These are phyloP conservation scores for Sitobion miscanthi DNA, from an alignment of 1,140 invertebrate genomes.

Conservation along the genomic window DNA sequence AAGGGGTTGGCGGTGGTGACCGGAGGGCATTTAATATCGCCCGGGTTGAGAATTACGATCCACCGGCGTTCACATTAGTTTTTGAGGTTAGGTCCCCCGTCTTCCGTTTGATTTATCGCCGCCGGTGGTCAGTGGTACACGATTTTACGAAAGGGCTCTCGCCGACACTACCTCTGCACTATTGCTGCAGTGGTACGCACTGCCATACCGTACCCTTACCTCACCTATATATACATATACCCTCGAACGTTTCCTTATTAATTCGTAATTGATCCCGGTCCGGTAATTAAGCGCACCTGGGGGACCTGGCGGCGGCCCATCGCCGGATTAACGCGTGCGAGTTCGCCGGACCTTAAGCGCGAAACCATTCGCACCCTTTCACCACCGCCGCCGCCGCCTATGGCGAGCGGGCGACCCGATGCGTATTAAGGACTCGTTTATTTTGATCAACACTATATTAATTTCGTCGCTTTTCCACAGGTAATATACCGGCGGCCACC, in stretches of 20 bases:
- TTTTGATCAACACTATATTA: constrained; percentile 56
- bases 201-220: background rate
- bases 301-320: constrained; percentile 26
- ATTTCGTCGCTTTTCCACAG: constrained; percentile 44
- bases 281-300: constrained; percentile 57
- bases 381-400: background rate
- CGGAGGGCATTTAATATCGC: constrained; percentile 51
- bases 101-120: constrained; percentile 55
- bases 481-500: background rate
- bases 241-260: constrained; percentile 55
- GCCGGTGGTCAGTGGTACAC: constrained; percentile 48
- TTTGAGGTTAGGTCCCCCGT: constrained; percentile 42
- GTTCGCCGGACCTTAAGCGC: constrained; percentile 49
- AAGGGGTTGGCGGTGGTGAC: background rate
- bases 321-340: constrained; percentile 43
- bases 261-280: constrained; percentile 57
- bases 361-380: constrained; percentile 51
- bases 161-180: background rate
- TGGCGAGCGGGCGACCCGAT: background rate
- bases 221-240: background rate
- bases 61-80: constrained; percentile 48
- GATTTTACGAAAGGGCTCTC: constrained; percentile 45
- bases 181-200: background rate
- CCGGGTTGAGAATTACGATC: constrained; percentile 30
- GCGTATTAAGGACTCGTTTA: constrained; percentile 51